A percentile compares a stretch with the other conserved stretches of the same genome.
phyloP scores from a whole-genome alignment of 2,113 vertebrate genomes.

The Elachura formosa region DNA sequence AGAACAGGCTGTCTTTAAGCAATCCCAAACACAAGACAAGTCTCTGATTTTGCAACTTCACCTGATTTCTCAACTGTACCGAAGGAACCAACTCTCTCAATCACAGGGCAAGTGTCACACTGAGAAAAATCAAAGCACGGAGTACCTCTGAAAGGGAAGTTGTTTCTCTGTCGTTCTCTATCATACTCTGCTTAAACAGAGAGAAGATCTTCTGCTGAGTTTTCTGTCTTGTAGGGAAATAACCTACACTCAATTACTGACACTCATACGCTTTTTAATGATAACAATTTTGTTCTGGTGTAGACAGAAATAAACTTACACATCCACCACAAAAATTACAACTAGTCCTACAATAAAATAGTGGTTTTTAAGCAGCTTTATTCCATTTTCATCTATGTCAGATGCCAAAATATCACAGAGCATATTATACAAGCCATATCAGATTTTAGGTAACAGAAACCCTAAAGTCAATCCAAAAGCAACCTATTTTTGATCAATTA shows the following conservation, averaged over 20 bases:
- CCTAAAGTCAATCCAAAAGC: neutral
- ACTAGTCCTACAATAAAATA: neutral
- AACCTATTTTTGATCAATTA: neutral
- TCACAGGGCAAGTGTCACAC: neutral
- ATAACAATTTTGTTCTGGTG: neutral
- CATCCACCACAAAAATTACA: neutral
- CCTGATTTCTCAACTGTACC: conserved; percentile 27
- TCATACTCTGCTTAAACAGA: neutral
- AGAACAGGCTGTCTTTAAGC: conserved; percentile 6
- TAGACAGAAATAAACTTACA: neutral
- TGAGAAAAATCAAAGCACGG: neutral
- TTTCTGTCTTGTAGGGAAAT: neutral
- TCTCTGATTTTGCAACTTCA: conserved; percentile 20
- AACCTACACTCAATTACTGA: neutral
- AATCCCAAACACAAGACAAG: neutral
- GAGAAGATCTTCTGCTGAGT: neutral
- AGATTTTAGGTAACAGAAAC: neutral
- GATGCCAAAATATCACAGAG: neutral
- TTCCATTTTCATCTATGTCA: neutral
- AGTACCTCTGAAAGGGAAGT: neutral
- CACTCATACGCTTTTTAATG: neutral
- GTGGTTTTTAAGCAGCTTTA: neutral
- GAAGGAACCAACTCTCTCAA: neutral
- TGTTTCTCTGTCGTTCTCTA: neutral
- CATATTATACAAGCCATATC: neutral